These are phyloP conservation scores for Malurus cyaneus DNA, from an alignment of 2,113 vertebrate species.

Conservation along the genomic window DNA sequence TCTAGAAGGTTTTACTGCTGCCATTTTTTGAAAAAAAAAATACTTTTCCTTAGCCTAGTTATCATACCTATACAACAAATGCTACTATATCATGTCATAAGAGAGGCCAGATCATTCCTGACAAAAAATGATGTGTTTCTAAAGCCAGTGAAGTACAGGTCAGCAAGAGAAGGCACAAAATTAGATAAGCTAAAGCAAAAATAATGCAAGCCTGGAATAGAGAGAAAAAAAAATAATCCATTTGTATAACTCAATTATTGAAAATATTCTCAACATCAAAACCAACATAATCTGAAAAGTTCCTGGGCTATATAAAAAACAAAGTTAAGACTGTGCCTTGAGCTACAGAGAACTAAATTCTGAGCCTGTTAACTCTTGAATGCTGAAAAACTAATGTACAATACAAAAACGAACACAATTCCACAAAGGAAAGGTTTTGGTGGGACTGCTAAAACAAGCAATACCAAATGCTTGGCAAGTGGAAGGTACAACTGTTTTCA, in stretches of 20 bases:
- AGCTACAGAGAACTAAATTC: neutral
- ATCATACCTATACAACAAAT: neutral
- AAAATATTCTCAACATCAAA: neutral
- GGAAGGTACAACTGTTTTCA: neutral
- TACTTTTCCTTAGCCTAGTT: neutral
- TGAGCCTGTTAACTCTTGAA: neutral
- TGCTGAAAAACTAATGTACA: neutral
- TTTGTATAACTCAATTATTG: neutral
- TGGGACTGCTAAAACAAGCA: neutral
- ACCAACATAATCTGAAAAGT: neutral
- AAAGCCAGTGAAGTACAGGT: neutral
- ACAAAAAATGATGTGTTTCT: neutral
- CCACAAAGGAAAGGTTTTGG: neutral
- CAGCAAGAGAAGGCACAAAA: neutral
- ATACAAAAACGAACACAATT: neutral
- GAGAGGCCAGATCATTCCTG: neutral
- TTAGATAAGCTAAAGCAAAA: neutral
- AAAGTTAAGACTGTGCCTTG: neutral
- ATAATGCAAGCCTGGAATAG: neutral
- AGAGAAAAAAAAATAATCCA: no score
- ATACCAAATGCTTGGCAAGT: neutral
- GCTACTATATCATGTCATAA: neutral
- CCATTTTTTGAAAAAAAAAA: neutral
- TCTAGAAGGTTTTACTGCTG: neutral
- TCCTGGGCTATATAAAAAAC: neutral